These are phyloP conservation scores for Mystacides longicornis DNA, from an alignment of 2,888 invertebrate species.

Conservation along the genomic window DNA sequence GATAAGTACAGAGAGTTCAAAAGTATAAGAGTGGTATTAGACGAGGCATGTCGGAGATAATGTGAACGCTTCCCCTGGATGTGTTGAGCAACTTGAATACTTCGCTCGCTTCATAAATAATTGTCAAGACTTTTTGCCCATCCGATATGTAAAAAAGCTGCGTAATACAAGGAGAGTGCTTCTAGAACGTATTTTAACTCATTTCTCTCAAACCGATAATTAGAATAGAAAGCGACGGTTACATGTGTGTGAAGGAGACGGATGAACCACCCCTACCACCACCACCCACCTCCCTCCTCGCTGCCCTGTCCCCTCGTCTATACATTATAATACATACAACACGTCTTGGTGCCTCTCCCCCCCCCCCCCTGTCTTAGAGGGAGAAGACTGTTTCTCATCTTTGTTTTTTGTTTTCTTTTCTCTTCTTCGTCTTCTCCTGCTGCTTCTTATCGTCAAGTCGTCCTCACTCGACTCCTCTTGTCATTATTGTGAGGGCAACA, in stretches of 20 bases:
- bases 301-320: neutral
- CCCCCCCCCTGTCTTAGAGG: neutral
- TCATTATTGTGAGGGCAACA: slow-evolving; percentile 7
- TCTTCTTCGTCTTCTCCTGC: slow-evolving; percentile 14
- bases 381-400: slow-evolving; percentile 20
- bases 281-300: neutral
- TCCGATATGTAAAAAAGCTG: slow-evolving; percentile 22
- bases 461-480: slow-evolving; percentile 24
- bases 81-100: too few species aligned
- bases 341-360: neutral
- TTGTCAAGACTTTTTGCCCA: slow-evolving; percentile 12
- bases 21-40: too few species aligned
- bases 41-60: too few species aligned
- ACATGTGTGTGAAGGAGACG: slow-evolving; percentile 19
- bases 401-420: slow-evolving; percentile 15
- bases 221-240: slow-evolving; percentile 26
- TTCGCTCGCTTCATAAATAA: neutral
- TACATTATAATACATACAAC: neutral
- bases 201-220: slow-evolving; percentile 27
- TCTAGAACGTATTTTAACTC: slow-evolving; percentile 26
- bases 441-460: slow-evolving; percentile 26
- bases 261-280: slow-evolving; percentile 10
- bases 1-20: too few species aligned
- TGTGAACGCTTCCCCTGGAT: too few species aligned
- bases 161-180: slow-evolving; percentile 19